A percentile compares a stretch with the other conserved stretches of the same genome.
Evolutionary conservation across 2,113 vertebrate species (phyloP).

Genomic region (Nannobrachium achirus): DNA sequence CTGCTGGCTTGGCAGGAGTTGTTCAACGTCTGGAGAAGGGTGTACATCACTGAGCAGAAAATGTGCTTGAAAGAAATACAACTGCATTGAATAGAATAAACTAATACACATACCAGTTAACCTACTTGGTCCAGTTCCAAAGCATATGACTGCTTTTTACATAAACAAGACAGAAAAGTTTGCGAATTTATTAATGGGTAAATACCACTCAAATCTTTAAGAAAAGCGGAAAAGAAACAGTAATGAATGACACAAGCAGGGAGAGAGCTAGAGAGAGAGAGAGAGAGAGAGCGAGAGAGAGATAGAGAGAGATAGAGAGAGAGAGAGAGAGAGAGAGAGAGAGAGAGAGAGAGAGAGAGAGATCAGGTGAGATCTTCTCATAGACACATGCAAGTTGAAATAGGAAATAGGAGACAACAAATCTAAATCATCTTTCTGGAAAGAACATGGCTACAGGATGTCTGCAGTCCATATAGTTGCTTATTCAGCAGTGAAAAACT

Average conservation of each 20-base stretch:
- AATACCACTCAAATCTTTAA: conserved; percentile 72
- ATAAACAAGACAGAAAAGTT: conserved; percentile 83
- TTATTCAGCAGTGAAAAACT: conserved; percentile 23
- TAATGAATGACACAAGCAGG: conserved; percentile 69
- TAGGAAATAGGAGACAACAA: conserved; percentile 48
- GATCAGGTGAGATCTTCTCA: conserved; percentile 65
- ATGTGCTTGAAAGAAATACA: conserved; percentile 75
- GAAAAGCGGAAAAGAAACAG: conserved; percentile 51
- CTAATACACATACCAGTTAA: conserved; percentile 83
- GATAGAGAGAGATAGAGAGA: conserved; percentile 24
- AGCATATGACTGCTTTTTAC: conserved; percentile 85
- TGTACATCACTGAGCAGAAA: conserved; percentile 75
- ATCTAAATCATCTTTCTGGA: conserved; percentile 26
- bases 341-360: conserved; percentile 49
- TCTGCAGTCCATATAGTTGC: conserved; percentile 31
- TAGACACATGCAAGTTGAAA: conserved; percentile 70
- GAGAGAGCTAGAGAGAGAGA: conserved; percentile 52
- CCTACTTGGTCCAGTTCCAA: conserved; percentile 85
- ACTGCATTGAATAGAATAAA: conserved; percentile 81
- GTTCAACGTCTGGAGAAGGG: conserved; percentile 64
- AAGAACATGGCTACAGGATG: conserved; percentile 11
- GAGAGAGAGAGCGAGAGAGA: conserved; percentile 25
- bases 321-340: conserved; percentile 54
- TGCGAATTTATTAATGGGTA: conserved; percentile 80
- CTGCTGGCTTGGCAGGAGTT: conserved; percentile 58